Conservation (phyloP, 2,797 vertebrate genomes). For the Alauda arvensis region DNA sequence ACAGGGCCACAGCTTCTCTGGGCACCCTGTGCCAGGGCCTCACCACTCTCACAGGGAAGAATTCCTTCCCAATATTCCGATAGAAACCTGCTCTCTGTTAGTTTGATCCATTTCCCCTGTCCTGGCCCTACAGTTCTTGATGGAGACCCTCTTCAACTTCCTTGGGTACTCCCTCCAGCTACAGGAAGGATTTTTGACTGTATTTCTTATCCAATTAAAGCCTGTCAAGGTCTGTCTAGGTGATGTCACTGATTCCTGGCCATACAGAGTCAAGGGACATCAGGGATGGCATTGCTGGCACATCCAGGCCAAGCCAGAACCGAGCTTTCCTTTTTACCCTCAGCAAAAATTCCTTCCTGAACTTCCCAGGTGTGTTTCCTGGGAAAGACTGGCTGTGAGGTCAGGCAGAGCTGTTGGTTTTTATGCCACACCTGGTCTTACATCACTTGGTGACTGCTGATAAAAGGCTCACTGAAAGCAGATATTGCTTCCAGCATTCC, state of each 20-base stretch:
- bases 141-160: neutral
- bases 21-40: neutral
- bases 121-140: neutral
- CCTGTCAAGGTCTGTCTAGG: rapidly evolving
- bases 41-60: neutral
- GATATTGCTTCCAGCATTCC: neutral
- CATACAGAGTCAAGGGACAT: neutral
- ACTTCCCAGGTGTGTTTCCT: neutral
- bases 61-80: neutral
- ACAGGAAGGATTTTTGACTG: neutral
- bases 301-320: neutral
- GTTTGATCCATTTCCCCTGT: neutral
- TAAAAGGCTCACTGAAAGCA: neutral
- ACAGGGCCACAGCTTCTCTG: neutral
- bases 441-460: neutral
- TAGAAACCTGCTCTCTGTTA: neutral
- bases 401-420: neutral
- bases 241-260: neutral
- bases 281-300: neutral
- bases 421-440: neutral
- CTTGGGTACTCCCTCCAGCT: no score
- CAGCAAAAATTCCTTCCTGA: neutral
- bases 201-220: neutral
- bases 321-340: neutral
- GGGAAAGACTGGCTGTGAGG: rapidly evolving